Percentiles rank a stretch among this genome's conserved stretches.
Evolutionary conservation across 2,113 vertebrate species (phyloP).

Genomic region (Sakesphorus luctuosus): DNA sequence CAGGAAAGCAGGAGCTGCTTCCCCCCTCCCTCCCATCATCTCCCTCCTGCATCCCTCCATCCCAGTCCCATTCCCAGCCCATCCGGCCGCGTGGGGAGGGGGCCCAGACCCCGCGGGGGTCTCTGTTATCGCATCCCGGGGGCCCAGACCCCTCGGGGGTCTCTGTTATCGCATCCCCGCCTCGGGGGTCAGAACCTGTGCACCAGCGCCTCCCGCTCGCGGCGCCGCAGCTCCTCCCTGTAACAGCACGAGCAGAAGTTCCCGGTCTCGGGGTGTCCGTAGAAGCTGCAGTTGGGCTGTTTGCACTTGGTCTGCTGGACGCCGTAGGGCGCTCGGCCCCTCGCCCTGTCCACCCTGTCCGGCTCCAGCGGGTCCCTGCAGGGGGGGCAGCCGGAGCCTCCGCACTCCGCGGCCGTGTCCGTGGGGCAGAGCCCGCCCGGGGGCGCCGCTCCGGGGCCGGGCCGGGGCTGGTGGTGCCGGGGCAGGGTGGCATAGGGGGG

Average conservation of each 20-base stretch:
- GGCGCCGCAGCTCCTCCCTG: conserved; percentile 86
- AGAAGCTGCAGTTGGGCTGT: conserved; percentile 91
- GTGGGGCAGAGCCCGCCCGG: conserved; percentile 64
- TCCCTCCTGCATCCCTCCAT: background rate
- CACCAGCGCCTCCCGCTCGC: conserved; percentile 76
- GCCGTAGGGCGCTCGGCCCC: background rate
- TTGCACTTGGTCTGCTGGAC: conserved; percentile 89
- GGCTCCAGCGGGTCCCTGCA: conserved; percentile 76
- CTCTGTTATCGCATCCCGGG: conserved; percentile 39
- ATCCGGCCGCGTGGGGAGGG: too few species aligned
- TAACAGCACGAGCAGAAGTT: conserved; percentile 98
- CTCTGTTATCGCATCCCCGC: conserved; percentile 34
- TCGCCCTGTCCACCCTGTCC: background rate
- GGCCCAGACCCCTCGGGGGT: background rate
- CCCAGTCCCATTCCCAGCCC: background rate
- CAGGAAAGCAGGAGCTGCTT: background rate
- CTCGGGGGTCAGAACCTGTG: conserved; percentile 86
- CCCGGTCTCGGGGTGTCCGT: conserved; percentile 92
- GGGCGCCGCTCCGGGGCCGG: conserved; percentile 57
- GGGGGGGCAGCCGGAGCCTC: background rate
- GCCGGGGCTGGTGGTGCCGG: conserved; percentile 78
- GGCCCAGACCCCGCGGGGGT: background rate
- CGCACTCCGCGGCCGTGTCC: conserved; percentile 57
- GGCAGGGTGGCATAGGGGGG: conserved; percentile 91
- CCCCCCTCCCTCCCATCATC: background rate